Conservation (phyloP, 1,140 invertebrate genomes). For the Tenebrio molitor region DNA sequence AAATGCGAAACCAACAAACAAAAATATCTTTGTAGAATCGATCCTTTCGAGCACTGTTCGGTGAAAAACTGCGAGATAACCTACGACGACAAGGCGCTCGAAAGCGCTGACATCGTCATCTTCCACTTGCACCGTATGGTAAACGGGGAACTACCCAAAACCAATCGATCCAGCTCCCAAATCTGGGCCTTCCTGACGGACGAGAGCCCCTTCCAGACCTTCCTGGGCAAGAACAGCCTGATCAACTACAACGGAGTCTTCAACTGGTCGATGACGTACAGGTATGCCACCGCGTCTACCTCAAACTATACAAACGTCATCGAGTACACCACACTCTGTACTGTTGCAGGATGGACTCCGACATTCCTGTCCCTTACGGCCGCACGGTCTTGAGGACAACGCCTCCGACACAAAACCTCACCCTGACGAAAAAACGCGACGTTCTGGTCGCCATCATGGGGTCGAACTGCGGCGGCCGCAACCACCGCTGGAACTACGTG, state of each 20-base stretch:
- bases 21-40: slow-evolving; percentile 58
- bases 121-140: slow-evolving; percentile 71
- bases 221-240: slow-evolving; percentile 65
- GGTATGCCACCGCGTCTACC: too few species aligned
- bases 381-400: slow-evolving; percentile 67
- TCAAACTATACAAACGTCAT: too few species aligned
- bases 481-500: slow-evolving; percentile 73
- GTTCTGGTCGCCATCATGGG: slow-evolving; percentile 73
- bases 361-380: slow-evolving; percentile 79
- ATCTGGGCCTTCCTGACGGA: slow-evolving; percentile 75
- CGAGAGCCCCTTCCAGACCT: slow-evolving; percentile 73
- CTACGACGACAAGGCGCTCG: slow-evolving; percentile 66
- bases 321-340: too few species aligned
- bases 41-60: slow-evolving; percentile 72
- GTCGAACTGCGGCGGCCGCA: slow-evolving; percentile 73
- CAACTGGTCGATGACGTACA: slow-evolving; percentile 85
- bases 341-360: slow-evolving; percentile 72
- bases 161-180: slow-evolving; percentile 64
- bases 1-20: too few species aligned
- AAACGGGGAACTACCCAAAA: slow-evolving; percentile 61
- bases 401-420: slow-evolving; percentile 5
- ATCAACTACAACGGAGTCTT: slow-evolving; percentile 72
- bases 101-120: slow-evolving; percentile 70
- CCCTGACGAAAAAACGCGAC: slow-evolving; percentile 60
- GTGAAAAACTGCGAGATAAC: slow-evolving; percentile 71